Evolutionary conservation across 92 coral and sea anemone genomes (phyloP).

Genomic region (Paragorgia papillata): DNA sequence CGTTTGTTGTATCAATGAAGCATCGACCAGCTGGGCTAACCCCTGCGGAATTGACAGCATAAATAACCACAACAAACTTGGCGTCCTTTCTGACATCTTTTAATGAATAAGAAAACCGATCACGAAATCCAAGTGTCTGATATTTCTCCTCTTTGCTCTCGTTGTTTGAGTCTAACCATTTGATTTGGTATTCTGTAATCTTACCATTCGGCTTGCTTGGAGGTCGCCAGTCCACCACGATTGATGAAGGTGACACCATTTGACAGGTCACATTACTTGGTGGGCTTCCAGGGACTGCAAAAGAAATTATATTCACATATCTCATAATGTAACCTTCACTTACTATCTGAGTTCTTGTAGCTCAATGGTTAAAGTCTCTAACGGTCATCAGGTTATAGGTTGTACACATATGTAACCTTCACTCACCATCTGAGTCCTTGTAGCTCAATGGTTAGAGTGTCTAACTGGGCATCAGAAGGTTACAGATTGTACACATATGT

Average conservation of each 20-base stretch:
- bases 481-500: too few relatives aligned
- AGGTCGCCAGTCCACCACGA: constrained; percentile 67
- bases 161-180: constrained; percentile 53
- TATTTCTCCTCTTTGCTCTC: constrained; percentile 58
- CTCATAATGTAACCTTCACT: too few relatives aligned
- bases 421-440: too few relatives aligned
- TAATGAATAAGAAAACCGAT: neutral
- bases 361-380: too few relatives aligned
- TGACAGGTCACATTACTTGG: constrained; percentile 63
- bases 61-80: neutral
- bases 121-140: constrained; percentile 41
- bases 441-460: too few relatives aligned
- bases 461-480: too few relatives aligned
- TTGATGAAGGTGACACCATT: constrained; percentile 35
- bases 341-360: too few relatives aligned
- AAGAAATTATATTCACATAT: too few relatives aligned
- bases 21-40: neutral
- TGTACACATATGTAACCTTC: too few relatives aligned
- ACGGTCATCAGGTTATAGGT: too few relatives aligned
- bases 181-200: constrained; percentile 60
- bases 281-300: constrained; percentile 74
- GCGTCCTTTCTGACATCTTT: neutral
- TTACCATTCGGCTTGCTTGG: constrained; percentile 75
- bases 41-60: constrained; percentile 64
- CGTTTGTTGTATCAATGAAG: neutral